phyloP scores from a whole-genome alignment of 2,113 vertebrate species.

The Steatornis caripensis region DNA sequence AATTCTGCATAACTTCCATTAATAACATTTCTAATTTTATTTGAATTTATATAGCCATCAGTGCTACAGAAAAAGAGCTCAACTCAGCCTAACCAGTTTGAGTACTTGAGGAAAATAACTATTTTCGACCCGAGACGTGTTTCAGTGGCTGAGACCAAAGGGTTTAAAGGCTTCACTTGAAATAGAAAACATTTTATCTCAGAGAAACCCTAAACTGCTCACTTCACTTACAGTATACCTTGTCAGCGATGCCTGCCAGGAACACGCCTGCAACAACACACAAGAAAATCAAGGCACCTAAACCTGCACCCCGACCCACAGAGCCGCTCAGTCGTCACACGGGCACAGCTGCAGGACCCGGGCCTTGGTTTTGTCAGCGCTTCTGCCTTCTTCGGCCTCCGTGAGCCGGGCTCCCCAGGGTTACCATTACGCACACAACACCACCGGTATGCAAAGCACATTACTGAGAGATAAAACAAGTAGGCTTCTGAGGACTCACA shows the following conservation, averaged over 20 bases:
- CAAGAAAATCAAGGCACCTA: not conserved
- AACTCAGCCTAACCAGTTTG: not conserved
- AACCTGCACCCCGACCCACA: not conserved
- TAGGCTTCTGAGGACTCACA: not conserved
- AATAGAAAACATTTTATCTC: not conserved
- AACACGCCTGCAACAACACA: fast-evolving
- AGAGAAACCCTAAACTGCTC: not conserved
- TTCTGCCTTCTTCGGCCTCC: not conserved
- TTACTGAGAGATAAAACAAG: not conserved
- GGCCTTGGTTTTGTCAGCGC: not conserved
- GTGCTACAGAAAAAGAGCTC: not conserved
- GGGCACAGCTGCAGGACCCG: not conserved
- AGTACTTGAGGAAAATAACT: not conserved
- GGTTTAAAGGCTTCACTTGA: not conserved
- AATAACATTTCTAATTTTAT: slow-evolving; percentile 20
- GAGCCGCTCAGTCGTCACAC: not conserved
- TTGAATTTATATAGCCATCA: not conserved
- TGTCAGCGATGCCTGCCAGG: not conserved
- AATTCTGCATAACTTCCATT: not conserved
- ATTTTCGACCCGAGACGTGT: not conserved
- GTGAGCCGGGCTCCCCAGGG: not conserved
- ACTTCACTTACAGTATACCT: not conserved
- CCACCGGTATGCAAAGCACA: not conserved
- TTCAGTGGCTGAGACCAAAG: not conserved
- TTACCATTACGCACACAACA: not conserved